Base-by-base conservation (phyloP, 2,797 vertebrate species). In the Spea hammondii region DNA sequence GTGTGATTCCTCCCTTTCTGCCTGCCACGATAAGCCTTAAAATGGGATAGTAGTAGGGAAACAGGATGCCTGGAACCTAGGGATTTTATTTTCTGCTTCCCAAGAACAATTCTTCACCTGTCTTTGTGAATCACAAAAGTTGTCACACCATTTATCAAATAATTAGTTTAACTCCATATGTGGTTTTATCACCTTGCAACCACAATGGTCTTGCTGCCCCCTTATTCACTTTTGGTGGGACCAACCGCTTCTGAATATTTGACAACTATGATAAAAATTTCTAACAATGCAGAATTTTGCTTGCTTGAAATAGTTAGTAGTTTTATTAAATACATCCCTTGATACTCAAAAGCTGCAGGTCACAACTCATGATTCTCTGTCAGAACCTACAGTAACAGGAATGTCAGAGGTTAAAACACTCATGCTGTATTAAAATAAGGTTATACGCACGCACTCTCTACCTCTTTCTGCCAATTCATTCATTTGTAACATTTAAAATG, bases 211-310 rank as follows among this genome's bases (percentile, higher is more conserved):
- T 71, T 49, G 46, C 51, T 44, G 7, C 8, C 13, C n/a, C 51
- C 9, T 1, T 78, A 17, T 9, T 64, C 51, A 64, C 57, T 51
- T 65, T 49, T 54, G 11, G 13, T 13, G 14, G 51, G 8, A 45
- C 12, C 49, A n/a, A 72, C 14, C 72, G 4, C 77, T 49, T 49
- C 62, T 57, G 17, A 49, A 50, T 79, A 67, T 80, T 76, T 80
- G 78, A 67, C 78, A 80, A 76, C 47, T 70, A 1, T 11, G 46
- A 74, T 49, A 66, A 70, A 50, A 59, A 57, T 50, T 57, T 65
- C 14, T 55, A 5, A 59, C 14, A 11, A 49, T 66, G 49, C 70
- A 67, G 64, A 73, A 68, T 49, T 79, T 68, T 59, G 54, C 71
- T 13, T 54, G 17, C 55, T 32, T 32, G 32, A 32, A 32, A 32